Conservation (phyloP, 2,888 invertebrate species). For the Dynastes grantii region DNA sequence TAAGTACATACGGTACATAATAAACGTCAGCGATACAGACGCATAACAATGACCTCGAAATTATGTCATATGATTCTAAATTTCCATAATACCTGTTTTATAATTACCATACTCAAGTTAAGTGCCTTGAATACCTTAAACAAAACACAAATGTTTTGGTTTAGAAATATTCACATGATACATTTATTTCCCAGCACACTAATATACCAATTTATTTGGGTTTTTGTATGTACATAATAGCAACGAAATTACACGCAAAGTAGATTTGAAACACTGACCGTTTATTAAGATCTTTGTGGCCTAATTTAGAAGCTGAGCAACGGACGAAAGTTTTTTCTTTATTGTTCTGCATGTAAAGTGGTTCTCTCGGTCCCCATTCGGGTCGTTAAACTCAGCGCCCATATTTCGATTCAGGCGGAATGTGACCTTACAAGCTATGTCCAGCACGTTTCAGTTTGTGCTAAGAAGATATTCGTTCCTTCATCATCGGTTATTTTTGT, state of each 20-base stretch:
- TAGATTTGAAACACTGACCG: neutral
- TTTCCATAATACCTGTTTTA: slow-evolving; percentile 21
- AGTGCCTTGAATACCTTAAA: neutral
- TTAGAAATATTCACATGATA: too few species aligned
- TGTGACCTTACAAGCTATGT: slow-evolving; percentile 17
- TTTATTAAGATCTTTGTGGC: too few species aligned
- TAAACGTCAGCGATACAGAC: neutral
- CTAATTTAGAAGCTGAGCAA: neutral
- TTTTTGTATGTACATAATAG: too few species aligned
- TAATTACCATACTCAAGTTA: slow-evolving; percentile 4
- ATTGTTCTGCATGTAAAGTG: neutral
- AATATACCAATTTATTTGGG: too few species aligned
- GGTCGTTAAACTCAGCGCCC: slow-evolving; percentile 18
- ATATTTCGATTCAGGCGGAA: slow-evolving; percentile 12
- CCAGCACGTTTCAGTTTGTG: neutral
- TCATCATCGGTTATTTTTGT: neutral
- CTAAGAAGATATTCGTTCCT: neutral
- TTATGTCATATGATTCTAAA: slow-evolving; percentile 20
- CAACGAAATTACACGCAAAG: too few species aligned
- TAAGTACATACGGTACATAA: neutral
- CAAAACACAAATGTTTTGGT: too few species aligned
- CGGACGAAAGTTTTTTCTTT: slow-evolving; percentile 1
- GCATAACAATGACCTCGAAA: slow-evolving; percentile 24
- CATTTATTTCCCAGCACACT: too few species aligned
- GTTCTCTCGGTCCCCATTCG: neutral